Evolutionary conservation across 2,797 vertebrate species (phyloP).

Genomic region (Sebastes ruberrimus): DNA sequence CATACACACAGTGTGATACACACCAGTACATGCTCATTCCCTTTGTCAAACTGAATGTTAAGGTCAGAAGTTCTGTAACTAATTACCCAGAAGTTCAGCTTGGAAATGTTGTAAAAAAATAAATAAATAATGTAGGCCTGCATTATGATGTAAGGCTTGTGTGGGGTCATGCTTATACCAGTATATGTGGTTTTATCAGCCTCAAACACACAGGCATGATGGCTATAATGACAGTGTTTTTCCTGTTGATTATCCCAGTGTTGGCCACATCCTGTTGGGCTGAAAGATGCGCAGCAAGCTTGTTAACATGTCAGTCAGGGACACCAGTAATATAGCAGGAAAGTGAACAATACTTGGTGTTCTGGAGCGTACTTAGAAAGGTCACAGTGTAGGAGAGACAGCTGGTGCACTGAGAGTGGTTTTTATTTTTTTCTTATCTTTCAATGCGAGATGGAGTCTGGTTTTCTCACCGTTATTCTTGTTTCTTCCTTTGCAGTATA

Average conservation of each 20-base stretch:
- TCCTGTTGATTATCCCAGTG: conserved; percentile 72
- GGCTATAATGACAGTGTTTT: conserved; percentile 44
- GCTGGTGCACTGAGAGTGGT: conserved; percentile 23
- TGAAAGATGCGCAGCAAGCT: conserved; percentile 21
- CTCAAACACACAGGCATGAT: conserved; percentile 32
- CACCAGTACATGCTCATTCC: conserved; percentile 20
- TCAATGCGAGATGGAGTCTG: conserved; percentile 68
- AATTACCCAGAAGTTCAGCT: conserved; percentile 30
- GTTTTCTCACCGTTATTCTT: conserved; percentile 56
- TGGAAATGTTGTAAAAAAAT: neutral
- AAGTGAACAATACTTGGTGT: conserved; percentile 34
- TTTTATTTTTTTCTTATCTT: conserved; percentile 16
- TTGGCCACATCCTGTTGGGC: conserved; percentile 61
- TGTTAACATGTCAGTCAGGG: conserved; percentile 65
- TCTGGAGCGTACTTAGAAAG: conserved; percentile 38
- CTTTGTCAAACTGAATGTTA: conserved; percentile 41
- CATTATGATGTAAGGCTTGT: neutral
- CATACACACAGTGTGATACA: conserved; percentile 42
- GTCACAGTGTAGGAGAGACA: conserved; percentile 48
- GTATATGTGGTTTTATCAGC: conserved; percentile 62
- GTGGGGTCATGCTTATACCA: neutral
- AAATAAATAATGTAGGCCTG: neutral
- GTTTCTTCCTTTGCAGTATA: conserved; percentile 32
- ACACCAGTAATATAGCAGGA: conserved; percentile 30
- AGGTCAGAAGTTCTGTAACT: conserved; percentile 37